Base-by-base conservation (phyloP, 64 coral and sea anemone genomes). In the Pocillopora damicornis region DNA sequence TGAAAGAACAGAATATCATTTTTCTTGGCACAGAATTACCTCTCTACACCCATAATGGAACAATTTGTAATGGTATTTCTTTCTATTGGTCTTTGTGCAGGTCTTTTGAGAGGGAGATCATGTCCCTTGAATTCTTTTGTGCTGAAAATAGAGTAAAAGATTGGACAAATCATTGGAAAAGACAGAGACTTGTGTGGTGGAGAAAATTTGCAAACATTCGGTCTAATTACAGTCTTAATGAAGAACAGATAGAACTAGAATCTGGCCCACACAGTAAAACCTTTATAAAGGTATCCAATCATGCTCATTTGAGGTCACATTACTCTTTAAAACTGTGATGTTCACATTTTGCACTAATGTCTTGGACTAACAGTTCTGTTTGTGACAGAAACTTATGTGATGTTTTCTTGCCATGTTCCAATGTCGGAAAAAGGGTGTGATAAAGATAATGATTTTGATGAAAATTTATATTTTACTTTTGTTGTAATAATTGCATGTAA, bases 171-270 rank as follows among this genome's bases (percentile, higher is more conserved):
- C 92, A 88, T 76, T 99, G 97, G 97, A 93, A 76, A 68, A 95
- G 93, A 76, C 88, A 95, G 45, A 83, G 97, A 80, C 88, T 99
- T n/a, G 80, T 88, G 1, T 99, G 97, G 97, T 99, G 97, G 97
- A 99, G 91, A 78, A 99, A 95, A 66, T 93, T 95, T 90, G 97
- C 91, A 35, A 95, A 93, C 76, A 74, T 92, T 73, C 93, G 90
- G 60, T 95, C 93, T 74, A 86, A 91, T 22, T 95, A 51, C 13
- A 72, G 65, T 58, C 37, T 85, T 71, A 16, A 26, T 58, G 81
- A 85, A 72, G 37, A 85, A 30, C 81, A 73, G 62, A n/a, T 16
- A 26, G 37, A 85, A 45, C 37, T 85, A 15, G 81, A 85, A 73
- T 22, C 66, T 72, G 81, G 81, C 13, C 12, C 78, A 13, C 9